Base-by-base conservation (phyloP, 37 sponge, comb jelly and placozoan species). In the Hormiphora californensis region DNA sequence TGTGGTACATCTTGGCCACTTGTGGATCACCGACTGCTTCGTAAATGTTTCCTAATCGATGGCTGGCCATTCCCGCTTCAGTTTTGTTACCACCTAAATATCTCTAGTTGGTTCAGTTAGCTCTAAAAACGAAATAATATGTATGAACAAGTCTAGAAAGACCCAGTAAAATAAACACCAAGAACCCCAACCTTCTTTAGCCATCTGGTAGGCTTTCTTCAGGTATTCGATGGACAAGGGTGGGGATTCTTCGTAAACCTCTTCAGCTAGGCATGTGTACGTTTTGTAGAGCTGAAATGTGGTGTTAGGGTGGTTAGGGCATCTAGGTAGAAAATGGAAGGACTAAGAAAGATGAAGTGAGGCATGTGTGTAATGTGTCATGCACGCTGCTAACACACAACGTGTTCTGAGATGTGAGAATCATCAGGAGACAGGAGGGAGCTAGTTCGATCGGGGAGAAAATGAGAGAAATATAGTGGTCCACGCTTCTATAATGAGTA, bases 131-230 rank as follows among this genome's bases (percentile, higher is more conserved):
- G 8, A 12, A 15, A 46, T 15, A 46, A 8, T 46, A 46, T 46
- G 51, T 12, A 8, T 46, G 51, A 17, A 46, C 8, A 46, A 46
- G n/a, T n/a, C n/a, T n/a, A n/a, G n/a, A n/a, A n/a, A n/a, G n/a
- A n/a, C n/a, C n/a, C n/a, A n/a, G n/a, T n/a, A n/a, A n/a, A n/a
- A n/a, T n/a, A n/a, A n/a, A n/a, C n/a, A n/a, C n/a, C n/a, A n/a
- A n/a, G n/a, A n/a, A n/a, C n/a, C 21, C 61, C 4, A 57, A 65
- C 67, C 67, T 65, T 65, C 67, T 8, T 65, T 65, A 33, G 67
- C 67, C 67, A 65, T 65, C 8, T 65, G 67, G 36, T 28, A 65
- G 19, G 67, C 67, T 32, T 65, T 65, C 67, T 65, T 65, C 38
- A 65, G 67, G 28, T 65, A 65, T 7, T 65, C 67, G 3, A 65